phyloP scores from a whole-genome alignment of 2,113 vertebrate species.

The Psilopogon haemacephalus region DNA sequence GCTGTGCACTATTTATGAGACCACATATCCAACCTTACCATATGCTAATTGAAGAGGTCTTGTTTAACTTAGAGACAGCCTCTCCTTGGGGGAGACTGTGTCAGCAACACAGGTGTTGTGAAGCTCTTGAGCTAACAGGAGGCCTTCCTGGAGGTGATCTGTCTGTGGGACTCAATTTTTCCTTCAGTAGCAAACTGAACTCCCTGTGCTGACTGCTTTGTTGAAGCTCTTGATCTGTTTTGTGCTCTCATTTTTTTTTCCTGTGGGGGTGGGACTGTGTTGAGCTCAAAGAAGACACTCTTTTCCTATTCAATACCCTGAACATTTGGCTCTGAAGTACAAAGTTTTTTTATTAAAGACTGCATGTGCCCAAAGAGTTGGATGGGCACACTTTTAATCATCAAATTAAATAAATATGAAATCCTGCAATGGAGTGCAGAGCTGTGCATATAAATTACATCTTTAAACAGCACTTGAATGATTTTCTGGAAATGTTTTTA shows the following conservation, averaged over 20 bases:
- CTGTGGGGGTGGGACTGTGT: background rate
- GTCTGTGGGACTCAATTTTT: background rate
- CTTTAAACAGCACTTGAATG: slow-evolving; percentile 60
- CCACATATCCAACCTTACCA: background rate
- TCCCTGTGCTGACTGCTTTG: background rate
- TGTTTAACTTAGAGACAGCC: background rate
- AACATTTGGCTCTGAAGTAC: background rate
- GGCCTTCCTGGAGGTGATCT: background rate
- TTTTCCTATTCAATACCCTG: background rate
- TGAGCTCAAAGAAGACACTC: background rate
- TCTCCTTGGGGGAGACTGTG: background rate
- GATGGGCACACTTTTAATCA: slow-evolving; percentile 41
- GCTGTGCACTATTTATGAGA: background rate
- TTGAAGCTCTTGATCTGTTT: background rate
- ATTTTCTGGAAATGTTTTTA: slow-evolving; percentile 61
- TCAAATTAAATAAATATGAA: slow-evolving; percentile 70
- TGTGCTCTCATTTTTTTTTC: background rate
- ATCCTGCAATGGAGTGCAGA: slow-evolving; percentile 31
- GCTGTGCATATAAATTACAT: slow-evolving; percentile 70
- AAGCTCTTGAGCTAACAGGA: background rate
- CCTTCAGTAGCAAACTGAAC: background rate
- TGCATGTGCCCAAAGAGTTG: background rate
- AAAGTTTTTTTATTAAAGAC: background rate
- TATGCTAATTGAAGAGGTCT: background rate
- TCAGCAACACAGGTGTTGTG: background rate